Evolutionary conservation across 2,113 vertebrate genomes (phyloP), one percentile per base, ranked within the genome.

Genomic region (Propithecus coquereli): DNA sequence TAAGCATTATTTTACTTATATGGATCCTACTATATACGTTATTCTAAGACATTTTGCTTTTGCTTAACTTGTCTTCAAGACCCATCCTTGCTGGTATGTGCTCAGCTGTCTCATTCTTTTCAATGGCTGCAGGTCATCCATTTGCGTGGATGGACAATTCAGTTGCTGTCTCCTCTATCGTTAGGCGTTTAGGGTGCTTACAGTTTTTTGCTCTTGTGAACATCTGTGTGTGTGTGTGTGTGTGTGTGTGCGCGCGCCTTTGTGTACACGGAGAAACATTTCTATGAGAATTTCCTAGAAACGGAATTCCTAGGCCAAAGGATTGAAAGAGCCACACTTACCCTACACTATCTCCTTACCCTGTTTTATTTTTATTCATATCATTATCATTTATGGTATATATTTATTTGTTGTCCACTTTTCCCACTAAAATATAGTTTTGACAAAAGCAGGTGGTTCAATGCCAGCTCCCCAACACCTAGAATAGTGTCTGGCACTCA

Each of bases 1-100:
- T 82, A 80, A 66, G 23, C 37, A 52, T 73, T 10, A 17, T 27
- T 80, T 40, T 73, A 66, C 70, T 84, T 86, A 52, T 20, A 32
- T 7, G 4, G 73, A 40, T 59, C 40, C 63, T 57, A 5, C n/a
- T 40, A 0, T 63, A 8, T 32, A 32, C n/a, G 25, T 30, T 23
- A 25, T 57, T 86, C 63, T 80, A 71, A 77, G 61, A 61, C 30
- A 37, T 22, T 32, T 54, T 17, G 16, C 32, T 86, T 50, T 52
- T 79, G 45, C 25, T 85, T 61, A 40, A 74, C 50, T 34, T 52
- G n/a, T 84, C 25, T n/a, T n/a, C 37, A 43, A 76, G 59, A n/a
- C 16, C 32, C 34, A 22, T 77, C 61, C 59, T 34, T 37, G 13
- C 45, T 14, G 4, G 13, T 16, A 9, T 3, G 10, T 0, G 0